Evolutionary conservation across 2,113 vertebrate genomes (phyloP).

Genomic region (Ailurus styani): DNA sequence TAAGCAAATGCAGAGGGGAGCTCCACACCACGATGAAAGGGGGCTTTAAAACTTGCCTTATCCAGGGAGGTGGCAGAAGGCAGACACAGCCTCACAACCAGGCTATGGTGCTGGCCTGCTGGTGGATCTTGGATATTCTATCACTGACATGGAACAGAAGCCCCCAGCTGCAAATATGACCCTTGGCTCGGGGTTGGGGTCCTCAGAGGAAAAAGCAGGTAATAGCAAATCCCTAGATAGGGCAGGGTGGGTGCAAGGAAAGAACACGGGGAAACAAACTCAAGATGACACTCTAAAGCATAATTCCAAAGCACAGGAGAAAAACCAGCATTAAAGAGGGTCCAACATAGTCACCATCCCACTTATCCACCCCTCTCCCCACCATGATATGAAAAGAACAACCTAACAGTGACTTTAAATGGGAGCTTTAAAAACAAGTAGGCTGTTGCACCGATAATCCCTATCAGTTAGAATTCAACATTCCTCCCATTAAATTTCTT

Average conservation of each 20-base stretch:
- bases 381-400: not conserved
- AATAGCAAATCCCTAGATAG: not conserved
- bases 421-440: not conserved
- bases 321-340: not conserved
- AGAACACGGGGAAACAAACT: not conserved
- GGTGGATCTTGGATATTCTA: not conserved
- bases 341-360: not conserved
- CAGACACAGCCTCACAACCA: not conserved
- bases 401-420: not conserved
- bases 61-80: not conserved
- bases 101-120: not conserved
- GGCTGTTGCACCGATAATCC: not conserved
- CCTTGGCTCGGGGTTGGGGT: not conserved
- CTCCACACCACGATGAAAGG: not conserved
- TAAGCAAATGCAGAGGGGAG: not conserved
- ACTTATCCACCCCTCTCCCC: not conserved
- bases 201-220: not conserved
- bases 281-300: not conserved
- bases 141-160: not conserved
- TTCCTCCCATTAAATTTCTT: not conserved
- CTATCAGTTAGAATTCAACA: not conserved
- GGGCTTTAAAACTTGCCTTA: not conserved
- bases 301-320: not conserved
- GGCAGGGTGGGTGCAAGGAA: not conserved
- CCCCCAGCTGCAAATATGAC: not conserved